Evolutionary conservation across 2,113 vertebrate genomes (phyloP).

Genomic region (Panthera uncia): DNA sequence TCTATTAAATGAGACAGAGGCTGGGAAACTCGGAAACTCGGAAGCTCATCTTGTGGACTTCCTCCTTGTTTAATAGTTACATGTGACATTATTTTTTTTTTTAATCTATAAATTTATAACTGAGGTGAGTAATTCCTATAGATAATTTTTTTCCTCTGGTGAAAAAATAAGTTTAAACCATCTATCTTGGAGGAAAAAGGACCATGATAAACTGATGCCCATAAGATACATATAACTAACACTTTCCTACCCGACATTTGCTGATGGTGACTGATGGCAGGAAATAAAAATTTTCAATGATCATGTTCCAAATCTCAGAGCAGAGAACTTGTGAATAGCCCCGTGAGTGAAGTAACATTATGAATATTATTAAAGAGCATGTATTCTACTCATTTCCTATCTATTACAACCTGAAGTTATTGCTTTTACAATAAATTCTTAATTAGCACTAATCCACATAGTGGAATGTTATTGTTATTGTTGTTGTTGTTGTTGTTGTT

Average conservation of each 20-base stretch:
- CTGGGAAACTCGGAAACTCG: background rate
- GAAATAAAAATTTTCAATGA: slow-evolving; percentile 56
- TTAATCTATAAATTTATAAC: background rate
- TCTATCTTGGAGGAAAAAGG: background rate
- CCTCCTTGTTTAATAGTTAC: background rate
- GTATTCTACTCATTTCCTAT: background rate
- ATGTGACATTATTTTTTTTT: background rate
- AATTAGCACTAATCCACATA: background rate
- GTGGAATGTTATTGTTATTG: background rate
- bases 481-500: too few relatives aligned
- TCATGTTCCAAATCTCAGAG: background rate
- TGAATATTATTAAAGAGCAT: background rate
- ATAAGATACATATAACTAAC: background rate
- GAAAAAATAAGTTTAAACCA: background rate
- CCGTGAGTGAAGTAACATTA: background rate
- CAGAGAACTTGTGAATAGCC: slow-evolving; percentile 4
- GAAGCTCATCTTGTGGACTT: background rate
- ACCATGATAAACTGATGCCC: background rate
- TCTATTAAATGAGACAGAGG: background rate
- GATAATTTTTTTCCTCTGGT: background rate
- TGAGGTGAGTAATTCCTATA: background rate
- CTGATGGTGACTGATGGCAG: slow-evolving; percentile 6
- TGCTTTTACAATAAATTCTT: background rate
- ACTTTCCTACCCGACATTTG: background rate
- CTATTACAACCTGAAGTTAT: background rate